These are phyloP conservation scores for Zygothrica quintamaculata DNA, from an alignment of 2,888 invertebrate species.

Conservation along the genomic window DNA sequence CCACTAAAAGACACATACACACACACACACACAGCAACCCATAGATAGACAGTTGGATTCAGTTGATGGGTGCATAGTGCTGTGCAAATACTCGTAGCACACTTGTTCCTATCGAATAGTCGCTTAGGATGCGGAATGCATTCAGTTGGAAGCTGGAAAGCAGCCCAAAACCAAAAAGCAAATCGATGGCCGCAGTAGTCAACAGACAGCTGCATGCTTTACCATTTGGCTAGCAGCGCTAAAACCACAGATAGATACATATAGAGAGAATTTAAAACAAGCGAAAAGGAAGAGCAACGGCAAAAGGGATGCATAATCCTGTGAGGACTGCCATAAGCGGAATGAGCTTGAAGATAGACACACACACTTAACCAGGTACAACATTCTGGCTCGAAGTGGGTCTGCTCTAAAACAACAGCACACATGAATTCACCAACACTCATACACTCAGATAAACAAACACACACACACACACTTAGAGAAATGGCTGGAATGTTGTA, in stretches of 20 bases:
- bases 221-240: slow-evolving; percentile 31
- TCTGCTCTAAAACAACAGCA: slow-evolving; percentile 1
- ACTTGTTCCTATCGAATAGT: slow-evolving; percentile 13
- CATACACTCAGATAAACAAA: slow-evolving; percentile 1
- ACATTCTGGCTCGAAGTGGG: slow-evolving; percentile 4
- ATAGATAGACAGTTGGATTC: too few relatives aligned
- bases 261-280: too few relatives aligned
- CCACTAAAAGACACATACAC: slow-evolving; percentile 1
- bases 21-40: slow-evolving; percentile 1
- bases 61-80: slow-evolving; percentile 17
- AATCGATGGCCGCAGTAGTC: slow-evolving; percentile 34
- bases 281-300: slow-evolving; percentile 17
- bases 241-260: slow-evolving; percentile 36
- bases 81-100: slow-evolving; percentile 19
- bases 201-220: slow-evolving; percentile 27
- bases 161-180: slow-evolving; percentile 25
- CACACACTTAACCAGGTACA: slow-evolving; percentile 6
- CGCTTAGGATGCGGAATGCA: slow-evolving; percentile 33
- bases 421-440: neutral
- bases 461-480: neutral
- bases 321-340: neutral
- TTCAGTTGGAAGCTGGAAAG: slow-evolving; percentile 26
- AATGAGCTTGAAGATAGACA: slow-evolving; percentile 13
- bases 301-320: slow-evolving; percentile 4
- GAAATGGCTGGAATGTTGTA: slow-evolving; percentile 12